Evolutionary conservation across 2,888 invertebrate genomes (phyloP).

Genomic region (Trichopria drosophilae): DNA sequence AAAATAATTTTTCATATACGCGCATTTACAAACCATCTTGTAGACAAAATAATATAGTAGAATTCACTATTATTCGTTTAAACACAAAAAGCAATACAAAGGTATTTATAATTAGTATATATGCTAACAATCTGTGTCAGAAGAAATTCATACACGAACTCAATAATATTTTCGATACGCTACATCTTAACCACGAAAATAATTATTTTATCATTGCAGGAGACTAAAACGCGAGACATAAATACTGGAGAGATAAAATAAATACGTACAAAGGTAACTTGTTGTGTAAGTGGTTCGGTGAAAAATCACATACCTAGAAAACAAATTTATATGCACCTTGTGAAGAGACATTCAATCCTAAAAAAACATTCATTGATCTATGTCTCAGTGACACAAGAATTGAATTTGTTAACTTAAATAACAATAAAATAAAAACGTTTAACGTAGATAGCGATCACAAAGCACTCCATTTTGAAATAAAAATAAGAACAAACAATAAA

Average conservation of each 20-base stretch:
- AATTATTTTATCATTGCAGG: too few relatives aligned
- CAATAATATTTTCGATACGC: too few relatives aligned
- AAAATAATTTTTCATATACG: too few relatives aligned
- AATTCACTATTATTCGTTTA: too few relatives aligned
- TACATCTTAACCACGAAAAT: too few relatives aligned
- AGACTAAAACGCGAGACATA: constrained; percentile 28
- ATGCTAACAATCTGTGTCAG: too few relatives aligned
- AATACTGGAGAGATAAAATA: constrained; percentile 7
- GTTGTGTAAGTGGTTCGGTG: constrained; percentile 14
- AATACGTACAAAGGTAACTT: constrained; percentile 14
- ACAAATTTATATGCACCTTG: constrained; percentile 2
- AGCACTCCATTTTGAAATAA: constrained; percentile 9
- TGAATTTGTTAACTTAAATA: not conserved
- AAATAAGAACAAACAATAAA: not conserved
- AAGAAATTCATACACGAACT: too few relatives aligned
- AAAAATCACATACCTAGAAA: constrained; percentile 1
- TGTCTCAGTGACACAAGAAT: constrained; percentile 23
- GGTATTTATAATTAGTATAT: too few relatives aligned
- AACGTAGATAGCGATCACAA: constrained; percentile 28
- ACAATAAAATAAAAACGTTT: constrained; percentile 3
- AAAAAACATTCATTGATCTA: constrained; percentile 22
- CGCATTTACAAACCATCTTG: too few relatives aligned
- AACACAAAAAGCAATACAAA: too few relatives aligned
- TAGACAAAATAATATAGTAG: too few relatives aligned
- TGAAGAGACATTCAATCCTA: constrained; percentile 16